phyloP scores from a whole-genome alignment of 2,797 vertebrate species.

The Ceryle rudis region DNA sequence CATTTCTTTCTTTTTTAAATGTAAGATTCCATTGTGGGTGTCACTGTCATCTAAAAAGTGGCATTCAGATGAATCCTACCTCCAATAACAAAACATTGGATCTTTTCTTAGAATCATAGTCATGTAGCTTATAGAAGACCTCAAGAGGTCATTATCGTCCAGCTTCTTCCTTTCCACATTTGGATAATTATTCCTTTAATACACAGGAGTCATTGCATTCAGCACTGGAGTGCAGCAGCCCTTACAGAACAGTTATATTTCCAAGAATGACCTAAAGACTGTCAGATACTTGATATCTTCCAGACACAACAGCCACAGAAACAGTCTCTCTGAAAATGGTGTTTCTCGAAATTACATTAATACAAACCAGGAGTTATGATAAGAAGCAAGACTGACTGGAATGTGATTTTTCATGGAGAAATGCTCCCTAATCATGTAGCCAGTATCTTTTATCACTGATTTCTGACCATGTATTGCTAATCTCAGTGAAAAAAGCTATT shows the following conservation, averaged over 20 bases:
- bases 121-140: neutral
- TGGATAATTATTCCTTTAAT: neutral
- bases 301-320: neutral
- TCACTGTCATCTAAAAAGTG: neutral
- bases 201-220: neutral
- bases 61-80: neutral
- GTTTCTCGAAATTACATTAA: neutral
- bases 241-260: neutral
- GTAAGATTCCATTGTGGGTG: rapidly evolving
- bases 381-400: neutral
- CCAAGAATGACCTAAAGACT: neutral
- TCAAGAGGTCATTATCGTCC: neutral
- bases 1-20: neutral
- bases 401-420: neutral
- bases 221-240: neutral
- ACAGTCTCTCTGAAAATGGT: neutral
- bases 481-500: neutral
- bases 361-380: neutral
- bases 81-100: neutral
- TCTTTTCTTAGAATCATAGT: neutral
- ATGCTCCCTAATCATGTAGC: neutral
- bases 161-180: neutral
- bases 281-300: neutral
- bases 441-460: neutral
- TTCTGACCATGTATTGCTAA: neutral